Base-by-base conservation (phyloP, 2,888 invertebrate species). In the Thysanoteuthis rhombus region DNA sequence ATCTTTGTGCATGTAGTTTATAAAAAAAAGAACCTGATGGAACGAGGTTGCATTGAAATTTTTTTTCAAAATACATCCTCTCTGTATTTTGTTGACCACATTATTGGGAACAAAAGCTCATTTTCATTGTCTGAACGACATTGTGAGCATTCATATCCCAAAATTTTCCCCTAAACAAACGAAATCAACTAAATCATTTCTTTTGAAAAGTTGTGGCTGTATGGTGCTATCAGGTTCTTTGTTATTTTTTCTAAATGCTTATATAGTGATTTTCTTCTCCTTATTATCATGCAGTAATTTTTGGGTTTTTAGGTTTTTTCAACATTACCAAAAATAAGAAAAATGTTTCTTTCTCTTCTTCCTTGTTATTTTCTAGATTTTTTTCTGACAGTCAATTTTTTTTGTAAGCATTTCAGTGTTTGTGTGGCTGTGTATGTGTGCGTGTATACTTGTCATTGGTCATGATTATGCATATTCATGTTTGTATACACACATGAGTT, bases 71-170 rank as follows among this genome's bases (percentile, higher is more conserved):
- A 58, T 25, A 52, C 52, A 75, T 75, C n/a, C n/a, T 75, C 16
- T 75, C n/a, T 75, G n/a, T 75, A 75, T 75, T 75, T 36, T 75
- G 75, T 75, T 75, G 75, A 75, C n/a, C n/a, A 75, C n/a, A 75
- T 75, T 75, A 75, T 75, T 75, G 75, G n/a, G 75, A 75, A 75
- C 75, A 75, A 75, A 75, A 75, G 75, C 75, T 75, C n/a, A 75
- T 75, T n/a, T 75, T 75, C 75, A 75, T 75, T 75, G 75, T 75
- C 75, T n/a, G 75, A 75, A 75, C 36, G n/a, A 75, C n/a, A 75
- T 75, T 75, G n/a, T 10, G 75, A 75, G n/a, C 75, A 75, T 75
- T 75, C n/a, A 36, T 75, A 75, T 75, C 75, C n/a, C n/a, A 0
- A 75, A 75, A 75, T 75, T 75, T 75, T 75, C 75, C 58, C 75